Base-by-base conservation (phyloP, 2,888 invertebrate species). In the Macrophya alboannulata region DNA sequence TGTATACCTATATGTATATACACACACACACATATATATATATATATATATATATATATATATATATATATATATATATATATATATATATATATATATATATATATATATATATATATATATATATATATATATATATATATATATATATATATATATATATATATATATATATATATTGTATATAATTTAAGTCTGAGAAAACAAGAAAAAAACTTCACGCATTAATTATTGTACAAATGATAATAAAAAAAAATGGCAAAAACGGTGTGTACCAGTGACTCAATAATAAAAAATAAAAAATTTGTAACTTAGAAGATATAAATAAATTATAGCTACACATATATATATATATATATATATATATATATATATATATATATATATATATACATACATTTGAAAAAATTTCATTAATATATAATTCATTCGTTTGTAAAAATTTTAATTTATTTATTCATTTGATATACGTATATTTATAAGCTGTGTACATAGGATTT, bases 281-380 rank as follows among this genome's bases (percentile, higher is more conserved):
- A 48, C 21, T 76, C 76, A 79, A 59, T 59, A 79, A 40, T 40
- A 31, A 31, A 17, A 25, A 25, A n/a, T 3, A 43, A 74, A 40
- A 59, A 31, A 59, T 79, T 79, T 79, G 55, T 79, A 79, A 79
- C 59, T 59, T 37, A 43, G 59, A 59, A 43, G 55, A 79, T 40
- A 40, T 74, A 71, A 79, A 79, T 79, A 79, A 79, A 79, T 79
- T 79, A 62, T 25, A 79, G 59, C 79, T 59, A 79, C 59, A 59
- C 59, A 79, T 79, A 79, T 59, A 79, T 59, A 59, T 79, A 45
- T 31, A 76, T 21, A 76, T 48, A 9, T 48, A 10, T 62, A 5
- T n/a, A n/a, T 15, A 15, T 62, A n/a, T 12, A 62, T 21, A 17
- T 1, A n/a, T 62, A n/a, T 21, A 21, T 62, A 31, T 31, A 31